Conservation (phyloP, 2,797 vertebrate species). For the Discoglossus pictus region DNA sequence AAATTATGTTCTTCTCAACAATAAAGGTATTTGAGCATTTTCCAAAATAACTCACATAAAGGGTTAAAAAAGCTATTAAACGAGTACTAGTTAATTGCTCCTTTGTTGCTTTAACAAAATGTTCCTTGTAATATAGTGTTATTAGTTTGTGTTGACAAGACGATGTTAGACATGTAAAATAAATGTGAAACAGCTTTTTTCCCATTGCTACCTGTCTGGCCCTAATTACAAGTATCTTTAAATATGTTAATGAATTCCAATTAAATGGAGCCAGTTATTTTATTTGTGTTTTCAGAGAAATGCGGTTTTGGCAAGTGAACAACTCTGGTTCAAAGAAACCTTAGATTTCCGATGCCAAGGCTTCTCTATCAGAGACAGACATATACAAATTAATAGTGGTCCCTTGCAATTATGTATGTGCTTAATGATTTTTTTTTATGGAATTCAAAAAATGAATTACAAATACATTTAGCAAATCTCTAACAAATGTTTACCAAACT, state of each 20-base stretch:
- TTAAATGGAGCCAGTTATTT: slow-evolving; percentile 21
- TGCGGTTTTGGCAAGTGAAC: neutral
- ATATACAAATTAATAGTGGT: slow-evolving; percentile 23
- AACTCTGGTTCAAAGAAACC: slow-evolving; percentile 9
- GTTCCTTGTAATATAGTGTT: slow-evolving; percentile 18
- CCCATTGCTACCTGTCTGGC: neutral
- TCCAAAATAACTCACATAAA: too few relatives aligned
- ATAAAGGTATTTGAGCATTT: too few relatives aligned
- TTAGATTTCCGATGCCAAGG: slow-evolving; percentile 40
- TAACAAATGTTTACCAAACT: too few relatives aligned
- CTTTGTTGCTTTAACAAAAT: neutral
- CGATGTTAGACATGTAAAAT: neutral
- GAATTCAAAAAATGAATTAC: too few relatives aligned
- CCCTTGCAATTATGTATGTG: too few relatives aligned
- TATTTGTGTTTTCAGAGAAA: slow-evolving; percentile 1
- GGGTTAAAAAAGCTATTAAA: neutral
- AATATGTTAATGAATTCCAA: slow-evolving; percentile 19
- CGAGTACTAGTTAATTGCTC: neutral
- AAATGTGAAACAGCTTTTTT: neutral
- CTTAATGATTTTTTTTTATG: too few relatives aligned
- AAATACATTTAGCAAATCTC: too few relatives aligned
- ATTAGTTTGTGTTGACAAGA: slow-evolving; percentile 31
- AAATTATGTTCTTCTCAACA: too few relatives aligned
- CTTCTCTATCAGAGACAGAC: slow-evolving; percentile 54
- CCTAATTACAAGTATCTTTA: slow-evolving; percentile 25